A percentile compares a stretch with the other conserved stretches of the same genome.
These are phyloP conservation scores for Phalacrocorax brasilianus DNA, from an alignment of 2,113 vertebrate genomes.

Conservation along the genomic window DNA sequence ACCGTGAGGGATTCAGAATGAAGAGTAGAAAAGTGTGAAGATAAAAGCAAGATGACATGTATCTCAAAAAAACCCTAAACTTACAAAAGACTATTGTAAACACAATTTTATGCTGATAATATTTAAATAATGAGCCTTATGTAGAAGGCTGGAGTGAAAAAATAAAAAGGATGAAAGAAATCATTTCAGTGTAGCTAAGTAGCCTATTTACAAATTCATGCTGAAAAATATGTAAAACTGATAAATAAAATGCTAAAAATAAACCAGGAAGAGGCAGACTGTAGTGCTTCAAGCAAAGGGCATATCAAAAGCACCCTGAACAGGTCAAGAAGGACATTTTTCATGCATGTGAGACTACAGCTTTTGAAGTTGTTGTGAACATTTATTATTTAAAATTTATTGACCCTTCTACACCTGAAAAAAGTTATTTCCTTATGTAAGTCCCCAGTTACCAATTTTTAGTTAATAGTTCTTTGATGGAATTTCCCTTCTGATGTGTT, in stretches of 20 bases:
- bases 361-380: not conserved
- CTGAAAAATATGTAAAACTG: not conserved
- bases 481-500: not conserved
- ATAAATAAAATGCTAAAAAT: not conserved
- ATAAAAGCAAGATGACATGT: not conserved
- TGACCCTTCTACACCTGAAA: not conserved
- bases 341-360: not conserved
- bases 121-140: not conserved
- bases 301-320: not conserved
- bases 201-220: not conserved
- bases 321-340: not conserved
- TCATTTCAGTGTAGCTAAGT: not conserved
- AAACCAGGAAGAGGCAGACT: not conserved
- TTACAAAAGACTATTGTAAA: not conserved
- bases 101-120: not conserved
- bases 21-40: not conserved
- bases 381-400: not conserved
- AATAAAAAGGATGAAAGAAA: not conserved
- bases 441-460: not conserved
- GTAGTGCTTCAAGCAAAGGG: not conserved
- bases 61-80: not conserved
- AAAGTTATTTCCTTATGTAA: not conserved
- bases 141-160: not conserved
- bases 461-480: not conserved
- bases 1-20: not conserved